phyloP scores from a whole-genome alignment of 2,888 invertebrate species.

The Serrognathus titanus region DNA sequence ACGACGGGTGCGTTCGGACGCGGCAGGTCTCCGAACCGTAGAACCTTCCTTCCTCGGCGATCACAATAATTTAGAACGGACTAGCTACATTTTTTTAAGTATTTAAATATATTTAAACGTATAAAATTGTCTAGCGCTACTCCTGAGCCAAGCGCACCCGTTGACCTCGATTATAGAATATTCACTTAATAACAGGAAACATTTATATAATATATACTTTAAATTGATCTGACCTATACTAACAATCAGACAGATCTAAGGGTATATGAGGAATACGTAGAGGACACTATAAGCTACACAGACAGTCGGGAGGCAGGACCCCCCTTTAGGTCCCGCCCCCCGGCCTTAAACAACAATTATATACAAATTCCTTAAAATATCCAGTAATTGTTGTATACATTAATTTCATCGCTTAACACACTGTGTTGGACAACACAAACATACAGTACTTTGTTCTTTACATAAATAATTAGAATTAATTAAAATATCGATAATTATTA shows the following conservation, averaged over 20 bases:
- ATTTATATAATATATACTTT: conserved; percentile 51
- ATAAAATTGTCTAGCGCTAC: too few relatives aligned
- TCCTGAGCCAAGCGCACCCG: background rate
- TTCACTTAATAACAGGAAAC: conserved; percentile 52
- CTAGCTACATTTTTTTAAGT: background rate
- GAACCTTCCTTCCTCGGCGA: conserved; percentile 24
- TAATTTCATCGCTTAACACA: conserved; percentile 37
- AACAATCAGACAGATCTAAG: conserved; percentile 49
- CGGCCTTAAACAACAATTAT: conserved; percentile 44
- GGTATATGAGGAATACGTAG: conserved; percentile 47
- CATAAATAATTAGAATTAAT: conserved; percentile 38
- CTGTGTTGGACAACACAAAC: conserved; percentile 42
- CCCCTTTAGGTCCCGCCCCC: conserved; percentile 11
- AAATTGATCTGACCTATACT: conserved; percentile 48
- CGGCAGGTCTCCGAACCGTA: conserved; percentile 11
- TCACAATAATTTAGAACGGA: conserved; percentile 24
- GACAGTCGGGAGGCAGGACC: conserved; percentile 33
- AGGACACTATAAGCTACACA: conserved; percentile 47
- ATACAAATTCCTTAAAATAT: conserved; percentile 47
- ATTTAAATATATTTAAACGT: too few relatives aligned
- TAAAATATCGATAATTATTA: conserved; percentile 31
- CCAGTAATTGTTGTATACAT: conserved; percentile 46
- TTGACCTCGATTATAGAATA: conserved; percentile 43
- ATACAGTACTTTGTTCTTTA: conserved; percentile 40
- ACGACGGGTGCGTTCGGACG: conserved; percentile 21